Base-by-base conservation (phyloP, 2,888 invertebrate species). In the Unio pictorum region DNA sequence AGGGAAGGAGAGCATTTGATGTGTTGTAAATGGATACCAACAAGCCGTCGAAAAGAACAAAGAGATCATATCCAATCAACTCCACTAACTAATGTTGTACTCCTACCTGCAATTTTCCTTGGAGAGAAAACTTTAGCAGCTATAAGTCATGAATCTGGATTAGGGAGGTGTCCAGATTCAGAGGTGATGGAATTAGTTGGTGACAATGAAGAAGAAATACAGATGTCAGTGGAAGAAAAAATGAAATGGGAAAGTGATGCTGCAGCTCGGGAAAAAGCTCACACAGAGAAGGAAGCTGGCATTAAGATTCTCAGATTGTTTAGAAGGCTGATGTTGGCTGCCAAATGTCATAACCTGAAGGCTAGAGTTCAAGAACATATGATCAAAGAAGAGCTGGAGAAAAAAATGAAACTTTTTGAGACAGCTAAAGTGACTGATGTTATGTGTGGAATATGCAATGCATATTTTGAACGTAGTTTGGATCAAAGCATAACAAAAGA, bases 401-500 rank as follows among this genome's bases (percentile, higher is more conserved):
- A 68, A 64, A 64, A 67, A 15, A 71, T 60, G 26, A 61, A 74
- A 1, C 64, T 67, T 11, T 80, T 82, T 66, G 65, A 61, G n/a
- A 61, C 61, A 15, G 65, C 71, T 26, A 66, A 71, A 23, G 67
- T 82, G 20, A 68, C 71, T 63, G 72, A 79, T 4, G 69, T 55
- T 1, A 66, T 69, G 34, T 82, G 82, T 75, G 79, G 78, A 1
- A 72, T 78, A 23, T 81, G 82, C 73, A 78, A 76, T 18, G 72
- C 70, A 0, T 64, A 60, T 17, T 80, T 80, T 54, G 68, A 73
- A 23, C 8, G 58, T 20, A 61, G 64, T 60, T 23, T 73, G 15
- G 55, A 62, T 45, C 61, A 69, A 26, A 55, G 23, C 18, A 11
- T 67, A 3, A 34, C 64, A 26, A 57, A 55, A 55, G 34, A 64